Conservation (phyloP, 2,113 vertebrate species). For the Girardinichthys multiradiatus region DNA sequence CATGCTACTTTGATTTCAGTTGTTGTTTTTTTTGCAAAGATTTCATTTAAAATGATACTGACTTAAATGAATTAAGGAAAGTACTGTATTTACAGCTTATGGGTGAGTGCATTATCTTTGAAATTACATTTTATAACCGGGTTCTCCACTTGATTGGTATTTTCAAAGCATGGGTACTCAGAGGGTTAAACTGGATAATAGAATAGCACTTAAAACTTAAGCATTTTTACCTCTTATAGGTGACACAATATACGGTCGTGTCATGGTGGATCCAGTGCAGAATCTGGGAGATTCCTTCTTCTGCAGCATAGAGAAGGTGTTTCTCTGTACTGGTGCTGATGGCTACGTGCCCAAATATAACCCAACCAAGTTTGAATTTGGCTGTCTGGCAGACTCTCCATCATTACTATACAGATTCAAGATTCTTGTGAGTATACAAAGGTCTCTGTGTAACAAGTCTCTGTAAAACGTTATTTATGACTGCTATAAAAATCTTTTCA, state of each 20-base stretch:
- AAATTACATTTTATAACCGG: no score
- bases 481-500: not conserved
- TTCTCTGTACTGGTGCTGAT: slow-evolving; percentile 92
- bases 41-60: no score
- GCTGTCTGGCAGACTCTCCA: slow-evolving; percentile 92
- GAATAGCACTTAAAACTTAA: not conserved
- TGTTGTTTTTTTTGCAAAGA: no score
- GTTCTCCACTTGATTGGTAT: not conserved
- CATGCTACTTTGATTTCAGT: not conserved
- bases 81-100: no score
- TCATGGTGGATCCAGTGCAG: slow-evolving; percentile 97
- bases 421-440: slow-evolving; percentile 86
- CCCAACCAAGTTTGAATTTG: slow-evolving; percentile 88
- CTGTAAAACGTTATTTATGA: not conserved
- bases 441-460: not conserved
- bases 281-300: slow-evolving; percentile 94
- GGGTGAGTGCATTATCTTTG: no score
- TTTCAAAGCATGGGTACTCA: no score
- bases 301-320: slow-evolving; percentile 96
- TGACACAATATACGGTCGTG: slow-evolving; percentile 89
- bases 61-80: no score
- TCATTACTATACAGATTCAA: slow-evolving; percentile 92
- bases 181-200: no score
- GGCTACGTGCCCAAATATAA: slow-evolving; percentile 96
- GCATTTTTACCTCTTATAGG: slow-evolving; percentile 73